Evolutionary conservation across 1,140 invertebrate genomes (phyloP).

Genomic region (Dufourea novaeangliae): DNA sequence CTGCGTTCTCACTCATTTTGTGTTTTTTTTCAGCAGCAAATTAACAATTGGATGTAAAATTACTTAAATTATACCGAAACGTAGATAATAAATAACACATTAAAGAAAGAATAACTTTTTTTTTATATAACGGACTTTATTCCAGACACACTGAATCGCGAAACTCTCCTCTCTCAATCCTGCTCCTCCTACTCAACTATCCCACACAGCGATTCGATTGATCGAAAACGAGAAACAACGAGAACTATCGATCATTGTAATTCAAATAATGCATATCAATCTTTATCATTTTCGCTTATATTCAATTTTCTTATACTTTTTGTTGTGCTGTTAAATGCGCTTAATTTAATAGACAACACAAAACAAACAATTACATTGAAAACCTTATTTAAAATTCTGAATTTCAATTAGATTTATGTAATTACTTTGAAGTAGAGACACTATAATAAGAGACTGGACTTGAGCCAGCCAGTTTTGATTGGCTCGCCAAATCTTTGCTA

Average conservation of each 20-base stretch:
- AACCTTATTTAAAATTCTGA: not conserved
- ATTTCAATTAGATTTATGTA: not conserved
- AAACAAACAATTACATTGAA: not conserved
- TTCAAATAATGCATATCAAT: conserved; percentile 12
- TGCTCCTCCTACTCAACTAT: conserved; percentile 41
- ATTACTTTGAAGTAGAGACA: not conserved
- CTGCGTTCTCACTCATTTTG: conserved; percentile 71
- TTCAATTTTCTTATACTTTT: not conserved
- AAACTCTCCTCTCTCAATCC: too few relatives aligned
- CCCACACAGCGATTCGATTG: conserved; percentile 37
- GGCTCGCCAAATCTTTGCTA: too few relatives aligned
- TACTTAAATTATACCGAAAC: conserved; percentile 50
- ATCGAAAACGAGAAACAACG: conserved; percentile 32
- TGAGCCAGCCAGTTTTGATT: too few relatives aligned
- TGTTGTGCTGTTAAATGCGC: not conserved
- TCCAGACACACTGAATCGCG: conserved; percentile 35
- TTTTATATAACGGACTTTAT: conserved; percentile 50
- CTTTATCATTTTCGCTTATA: not conserved
- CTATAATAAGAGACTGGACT: too few relatives aligned
- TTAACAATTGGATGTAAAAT: conserved; percentile 50
- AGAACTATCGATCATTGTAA: conserved; percentile 49
- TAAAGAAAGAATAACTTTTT: conserved; percentile 51
- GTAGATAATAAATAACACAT: conserved; percentile 68
- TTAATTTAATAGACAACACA: too few relatives aligned
- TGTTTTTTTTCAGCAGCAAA: conserved; percentile 26